Conservation (phyloP, 1,140 invertebrate species). For the silkworm (Bombyx mori) region DNA sequence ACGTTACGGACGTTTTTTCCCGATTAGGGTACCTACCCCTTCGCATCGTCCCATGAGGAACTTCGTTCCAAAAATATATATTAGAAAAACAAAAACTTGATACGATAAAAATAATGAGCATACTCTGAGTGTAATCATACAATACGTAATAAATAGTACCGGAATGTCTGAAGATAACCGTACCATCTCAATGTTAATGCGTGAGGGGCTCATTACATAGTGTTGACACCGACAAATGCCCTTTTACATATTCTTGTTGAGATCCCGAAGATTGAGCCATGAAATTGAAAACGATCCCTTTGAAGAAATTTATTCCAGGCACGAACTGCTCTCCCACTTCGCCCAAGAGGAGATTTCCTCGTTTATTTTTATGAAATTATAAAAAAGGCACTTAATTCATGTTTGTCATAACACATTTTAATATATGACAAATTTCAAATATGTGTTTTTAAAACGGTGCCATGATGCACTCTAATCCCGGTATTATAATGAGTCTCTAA, state of each 20-base stretch:
- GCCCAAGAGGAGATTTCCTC: conserved; percentile 61
- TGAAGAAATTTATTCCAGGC: conserved; percentile 69
- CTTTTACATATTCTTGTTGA: conserved; percentile 67
- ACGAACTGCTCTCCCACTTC: conserved; percentile 62
- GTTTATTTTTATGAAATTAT: conserved; percentile 71
- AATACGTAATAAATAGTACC: not conserved
- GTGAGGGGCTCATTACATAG: conserved; percentile 59
- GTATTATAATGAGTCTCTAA: no score
- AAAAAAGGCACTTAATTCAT: conserved; percentile 40
- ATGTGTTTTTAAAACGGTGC: no score
- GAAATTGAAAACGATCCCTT: conserved; percentile 70
- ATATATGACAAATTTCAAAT: no score
- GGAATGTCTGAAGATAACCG: not conserved
- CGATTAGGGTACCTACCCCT: no score
- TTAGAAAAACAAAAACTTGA: no score
- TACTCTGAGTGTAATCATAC: not conserved
- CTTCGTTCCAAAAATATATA: no score
- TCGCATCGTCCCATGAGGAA: no score
- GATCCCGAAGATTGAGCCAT: conserved; percentile 69
- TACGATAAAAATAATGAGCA: no score
- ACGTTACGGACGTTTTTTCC: no score
- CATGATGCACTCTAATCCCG: no score
- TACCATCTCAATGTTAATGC: conserved; percentile 4
- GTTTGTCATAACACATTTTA: conserved; percentile 3
- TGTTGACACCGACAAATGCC: conserved; percentile 69